Evolutionary conservation across 2,113 vertebrate species (phyloP).

Genomic region (Lepus timidus): DNA sequence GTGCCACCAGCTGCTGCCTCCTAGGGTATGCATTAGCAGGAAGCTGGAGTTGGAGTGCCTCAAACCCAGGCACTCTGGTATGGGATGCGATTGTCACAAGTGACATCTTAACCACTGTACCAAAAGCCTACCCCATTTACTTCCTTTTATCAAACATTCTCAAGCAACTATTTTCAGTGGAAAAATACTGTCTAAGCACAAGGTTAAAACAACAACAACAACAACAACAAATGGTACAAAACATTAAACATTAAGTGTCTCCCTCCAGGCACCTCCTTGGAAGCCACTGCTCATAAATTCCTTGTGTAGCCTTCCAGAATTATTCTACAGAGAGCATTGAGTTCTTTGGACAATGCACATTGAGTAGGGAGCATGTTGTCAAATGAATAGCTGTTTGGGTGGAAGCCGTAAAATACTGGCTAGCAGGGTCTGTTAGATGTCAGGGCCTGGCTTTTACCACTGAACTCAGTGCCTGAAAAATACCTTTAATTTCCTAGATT

Average conservation of each 20-base stretch:
- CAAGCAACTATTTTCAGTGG: slow-evolving; percentile 48
- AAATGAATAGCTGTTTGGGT: neutral
- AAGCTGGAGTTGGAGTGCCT: no score
- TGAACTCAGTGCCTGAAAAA: slow-evolving; percentile 29
- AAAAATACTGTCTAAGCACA: slow-evolving; percentile 56
- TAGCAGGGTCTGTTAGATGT: neutral
- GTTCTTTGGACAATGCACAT: neutral
- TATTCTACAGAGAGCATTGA: neutral
- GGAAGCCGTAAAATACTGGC: slow-evolving; percentile 49
- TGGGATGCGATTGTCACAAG: no score
- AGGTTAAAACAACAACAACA: slow-evolving; percentile 24
- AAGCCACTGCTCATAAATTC: slow-evolving; percentile 15
- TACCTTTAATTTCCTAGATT: slow-evolving; percentile 57
- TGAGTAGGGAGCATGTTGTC: slow-evolving; percentile 1
- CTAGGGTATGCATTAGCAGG: no score
- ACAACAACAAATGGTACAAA: slow-evolving; percentile 43
- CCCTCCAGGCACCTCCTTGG: neutral
- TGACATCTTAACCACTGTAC: no score
- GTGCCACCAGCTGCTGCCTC: no score
- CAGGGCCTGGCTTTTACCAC: neutral
- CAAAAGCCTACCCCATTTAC: no score
- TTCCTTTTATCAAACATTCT: no score
- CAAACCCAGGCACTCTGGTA: no score
- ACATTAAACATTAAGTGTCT: slow-evolving; percentile 50
- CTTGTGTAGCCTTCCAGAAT: slow-evolving; percentile 17